A percentile compares a stretch with the other conserved stretches of the same genome.
Conservation (phyloP, 2,888 invertebrate species). For the Campopleginae sp. region DNA sequence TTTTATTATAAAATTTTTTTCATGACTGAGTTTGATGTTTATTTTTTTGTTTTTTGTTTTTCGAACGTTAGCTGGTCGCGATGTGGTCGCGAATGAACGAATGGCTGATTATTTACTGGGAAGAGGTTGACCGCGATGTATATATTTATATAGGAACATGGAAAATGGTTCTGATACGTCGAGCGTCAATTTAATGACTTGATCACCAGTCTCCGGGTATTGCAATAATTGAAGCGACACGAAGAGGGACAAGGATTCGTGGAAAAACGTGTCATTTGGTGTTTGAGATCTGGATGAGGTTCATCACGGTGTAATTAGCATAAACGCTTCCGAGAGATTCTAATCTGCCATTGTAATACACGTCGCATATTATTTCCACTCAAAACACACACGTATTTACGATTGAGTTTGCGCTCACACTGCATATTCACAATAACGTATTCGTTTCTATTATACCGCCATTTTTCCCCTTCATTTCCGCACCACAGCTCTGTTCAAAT, state of each 20-base stretch:
- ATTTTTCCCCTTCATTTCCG: not conserved
- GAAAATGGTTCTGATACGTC: not conserved
- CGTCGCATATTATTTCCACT: conserved; percentile 1
- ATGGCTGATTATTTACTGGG: not conserved
- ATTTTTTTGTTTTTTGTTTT: not conserved
- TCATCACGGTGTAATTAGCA: conserved; percentile 42
- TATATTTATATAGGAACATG: not conserved
- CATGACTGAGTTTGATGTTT: no score
- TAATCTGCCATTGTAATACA: conserved; percentile 16
- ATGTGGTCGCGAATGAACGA: not conserved
- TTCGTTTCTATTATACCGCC: not conserved
- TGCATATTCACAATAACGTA: not conserved
- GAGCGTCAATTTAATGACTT: conserved; percentile 27
- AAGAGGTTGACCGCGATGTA: not conserved
- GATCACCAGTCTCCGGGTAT: conserved; percentile 25
- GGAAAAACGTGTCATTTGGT: conserved; percentile 21
- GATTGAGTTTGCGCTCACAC: conserved; percentile 3
- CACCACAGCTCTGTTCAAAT: not conserved
- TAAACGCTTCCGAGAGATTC: conserved; percentile 46
- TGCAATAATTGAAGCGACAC: conserved; percentile 21
- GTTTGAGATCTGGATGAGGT: conserved; percentile 7
- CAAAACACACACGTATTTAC: not conserved
- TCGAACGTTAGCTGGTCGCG: not conserved
- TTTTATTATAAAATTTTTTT: no score
- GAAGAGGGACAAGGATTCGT: not conserved